Conservation (phyloP, 1,140 invertebrate species). For the Platyscapa corneri region DNA sequence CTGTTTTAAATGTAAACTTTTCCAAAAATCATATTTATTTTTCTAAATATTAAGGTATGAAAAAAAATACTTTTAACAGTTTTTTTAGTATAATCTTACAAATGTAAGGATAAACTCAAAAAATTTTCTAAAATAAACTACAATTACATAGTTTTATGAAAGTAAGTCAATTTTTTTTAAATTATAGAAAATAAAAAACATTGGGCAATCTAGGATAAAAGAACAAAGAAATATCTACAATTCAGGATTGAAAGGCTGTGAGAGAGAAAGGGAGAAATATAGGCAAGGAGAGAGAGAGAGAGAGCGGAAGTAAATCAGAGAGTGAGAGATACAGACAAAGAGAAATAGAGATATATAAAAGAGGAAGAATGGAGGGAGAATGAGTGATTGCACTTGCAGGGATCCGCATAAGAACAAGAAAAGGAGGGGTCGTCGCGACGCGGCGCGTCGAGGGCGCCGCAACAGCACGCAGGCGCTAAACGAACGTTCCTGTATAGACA, state of each 20-base stretch:
- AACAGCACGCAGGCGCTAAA: slow-evolving; percentile 13
- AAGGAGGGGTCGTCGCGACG: neutral
- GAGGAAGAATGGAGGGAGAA: no score
- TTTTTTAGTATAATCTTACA: no score
- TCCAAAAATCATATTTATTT: no score
- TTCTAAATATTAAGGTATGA: no score
- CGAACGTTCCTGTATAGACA: slow-evolving; percentile 31
- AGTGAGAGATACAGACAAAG: neutral
- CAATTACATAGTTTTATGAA: no score
- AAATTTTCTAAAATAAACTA: no score
- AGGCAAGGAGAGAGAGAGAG: neutral
- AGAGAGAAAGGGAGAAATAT: neutral
- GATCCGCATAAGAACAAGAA: neutral
- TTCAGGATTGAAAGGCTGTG: neutral
- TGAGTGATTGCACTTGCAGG: neutral
- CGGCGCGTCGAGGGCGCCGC: slow-evolving; percentile 11
- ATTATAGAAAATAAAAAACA: no score
- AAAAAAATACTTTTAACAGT: no score
- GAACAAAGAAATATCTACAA: neutral
- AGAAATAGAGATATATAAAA: no score
- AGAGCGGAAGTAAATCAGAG: neutral
- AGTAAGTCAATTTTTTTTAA: no score
- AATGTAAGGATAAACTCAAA: no score
- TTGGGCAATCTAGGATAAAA: neutral
- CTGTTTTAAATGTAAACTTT: no score